Base-by-base conservation (phyloP, 2,888 invertebrate genomes). In the Synergus laeviventris region DNA sequence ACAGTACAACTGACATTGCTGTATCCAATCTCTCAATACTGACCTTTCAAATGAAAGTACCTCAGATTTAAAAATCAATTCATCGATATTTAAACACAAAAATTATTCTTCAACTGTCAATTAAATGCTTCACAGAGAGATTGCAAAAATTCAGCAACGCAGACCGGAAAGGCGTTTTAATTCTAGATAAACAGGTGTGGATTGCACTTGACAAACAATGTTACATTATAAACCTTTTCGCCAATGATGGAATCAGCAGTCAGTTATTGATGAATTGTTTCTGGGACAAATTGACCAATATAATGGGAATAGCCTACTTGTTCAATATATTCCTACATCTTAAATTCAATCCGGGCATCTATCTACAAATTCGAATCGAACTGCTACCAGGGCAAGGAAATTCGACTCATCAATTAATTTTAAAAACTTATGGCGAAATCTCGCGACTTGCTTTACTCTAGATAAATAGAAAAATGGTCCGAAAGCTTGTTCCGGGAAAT, bases 1-100 rank as follows among this genome's bases (percentile, higher is more conserved):
- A 87, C 86, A 85, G 84, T 84, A 83, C 84, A 83, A 78, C 79
- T 82, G 79, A 78, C 78, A 74, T 85, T 81, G 79, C 78, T 81
- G 80, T 21, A 2, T 66, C 38, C 11, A 59, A 66, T 74, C 59
- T 42, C 31, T 39, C 24, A 61, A 61, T 42, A 39, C 56, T 18
- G 12, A 2, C 5, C n/a, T 59, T 38, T n/a, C 14, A 5, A 21
- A 36, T 11, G 12, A 16, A 54, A 73, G n/a, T 49, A 49, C n/a
- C 16, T 49, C n/a, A 49, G 49, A 16, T 18, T 49, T n/a, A 49
- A n/a, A 49, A 9, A 49, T 8, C n/a, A 45, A 45, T n/a, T 16
- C 49, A n/a, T 49, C 8, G 49, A 54, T 24, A 24, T 59, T 59
- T 7, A 59, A 59, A 59, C 7, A 7, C 59, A 24, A 59, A 4